Evolutionary conservation across 1,140 invertebrate genomes (phyloP).

Genomic region (Asbolus verrucosus): DNA sequence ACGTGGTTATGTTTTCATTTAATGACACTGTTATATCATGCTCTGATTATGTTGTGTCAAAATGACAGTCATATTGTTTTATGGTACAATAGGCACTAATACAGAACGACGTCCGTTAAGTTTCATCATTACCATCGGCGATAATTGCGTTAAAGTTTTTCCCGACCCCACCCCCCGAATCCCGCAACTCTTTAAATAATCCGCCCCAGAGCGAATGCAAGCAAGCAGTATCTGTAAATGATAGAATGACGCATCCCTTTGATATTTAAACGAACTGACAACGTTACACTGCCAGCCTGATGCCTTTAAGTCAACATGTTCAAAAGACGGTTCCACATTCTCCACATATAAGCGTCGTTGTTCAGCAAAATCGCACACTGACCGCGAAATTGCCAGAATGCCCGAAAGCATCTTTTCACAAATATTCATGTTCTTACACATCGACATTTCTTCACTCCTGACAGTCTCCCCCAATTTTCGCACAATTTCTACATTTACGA

Average conservation of each 20-base stretch:
- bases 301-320: conserved; percentile 36
- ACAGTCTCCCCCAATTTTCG: no score
- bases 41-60: conserved; percentile 31
- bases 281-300: conserved; percentile 23
- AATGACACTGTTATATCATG: conserved; percentile 31
- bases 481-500: no score
- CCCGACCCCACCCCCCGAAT: no score
- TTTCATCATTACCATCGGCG: neutral
- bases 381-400: conserved; percentile 1
- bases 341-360: conserved; percentile 23
- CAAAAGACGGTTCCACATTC: conserved; percentile 24
- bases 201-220: neutral
- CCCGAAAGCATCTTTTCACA: no score
- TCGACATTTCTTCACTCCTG: no score
- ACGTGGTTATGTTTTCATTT: conserved; percentile 36
- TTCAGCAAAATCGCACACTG: conserved; percentile 12
- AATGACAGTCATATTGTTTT: conserved; percentile 27
- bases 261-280: conserved; percentile 39
- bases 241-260: conserved; percentile 31
- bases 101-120: conserved; percentile 11
- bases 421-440: no score
- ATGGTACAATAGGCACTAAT: conserved; percentile 26
- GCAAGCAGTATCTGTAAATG: conserved; percentile 28
- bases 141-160: conserved; percentile 10
- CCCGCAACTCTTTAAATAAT: neutral